Base-by-base conservation (phyloP, 2,888 invertebrate genomes). In the Alsophila aescularia region DNA sequence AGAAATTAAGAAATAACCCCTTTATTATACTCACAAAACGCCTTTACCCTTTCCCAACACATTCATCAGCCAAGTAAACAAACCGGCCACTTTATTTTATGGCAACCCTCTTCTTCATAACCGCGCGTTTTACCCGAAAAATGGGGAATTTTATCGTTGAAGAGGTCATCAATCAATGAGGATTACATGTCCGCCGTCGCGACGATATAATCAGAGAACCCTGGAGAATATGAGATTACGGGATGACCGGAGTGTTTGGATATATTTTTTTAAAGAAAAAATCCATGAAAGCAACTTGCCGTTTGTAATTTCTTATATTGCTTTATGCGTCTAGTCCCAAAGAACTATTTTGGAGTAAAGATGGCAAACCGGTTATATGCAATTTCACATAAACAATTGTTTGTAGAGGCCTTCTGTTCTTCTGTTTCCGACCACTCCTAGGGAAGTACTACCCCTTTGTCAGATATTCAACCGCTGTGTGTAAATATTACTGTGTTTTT, bases 151-250 rank as follows among this genome's bases (percentile, higher is more conserved):
- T 75, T 75, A 81, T 81, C 76, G 67, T 58, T 63, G 62, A 65
- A 73, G 66, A 75, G 78, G 81, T 76, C 84, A 90, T 90, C 90
- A 81, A 90, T 90, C 90, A 90, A 79, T 72, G 64, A 62, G 78
- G 84, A 83, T 86, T 83, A 83, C 66, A 24, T 6, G 72, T 66
- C 69, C 67, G 62, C 66, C 12, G 12, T 10, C 13, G 32, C 32
- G 67, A 76, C 56, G 79, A 81, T 82, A 39, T 83, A 85, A 86
- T 86, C 86, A 84, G 80, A 77, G 77, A 75, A 65, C 83, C 79
- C 79, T 64, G 40, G 76, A 76, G 80, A 67, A 70, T 67, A 45
- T 48, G 50, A 47, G 64, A 59, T 66, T 64, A 59, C 42, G 39
- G 51, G 51, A 50, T 58, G 51, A 47, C 52, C 45, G 27, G 10